Base-by-base conservation (phyloP, 1,140 invertebrate genomes). In the Branchinecta lindahli region DNA sequence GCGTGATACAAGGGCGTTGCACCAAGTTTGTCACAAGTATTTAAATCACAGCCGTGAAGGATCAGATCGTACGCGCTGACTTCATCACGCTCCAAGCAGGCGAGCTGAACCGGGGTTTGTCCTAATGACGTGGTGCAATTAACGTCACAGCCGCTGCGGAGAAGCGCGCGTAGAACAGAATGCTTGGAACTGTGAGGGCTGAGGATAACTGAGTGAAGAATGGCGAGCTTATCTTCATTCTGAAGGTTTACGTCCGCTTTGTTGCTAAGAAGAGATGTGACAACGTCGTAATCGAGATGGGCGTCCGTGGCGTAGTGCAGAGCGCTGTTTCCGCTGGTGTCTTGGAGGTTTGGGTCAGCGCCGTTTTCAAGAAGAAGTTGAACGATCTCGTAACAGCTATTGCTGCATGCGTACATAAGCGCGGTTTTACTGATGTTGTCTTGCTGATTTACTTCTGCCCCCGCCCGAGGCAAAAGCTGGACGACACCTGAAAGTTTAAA, bases 41-140 rank as follows among this genome's bases (percentile, higher is more conserved):
- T 45, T 3, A 68, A 33, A 47, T 46, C 44, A n/a, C 68, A 68
- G 33, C 68, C 45, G 9, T n/a, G 66, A 46, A 65, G 68, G 8
- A 72, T 45, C n/a, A 72, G 68, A 44, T 47, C 8, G 33, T 61
- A 66, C 15, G 71, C 71, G 33, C 52, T 66, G 7, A 44, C 21
- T 47, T 67, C 68, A 44, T 72, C 71, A 46, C 66, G 44, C 15
- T 67, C 71, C 46, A 71, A 44, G 20, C 68, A 68, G 44, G 61
- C 68, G 10, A 68, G 68, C n/a, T 72, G 71, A n/a, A 72, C 33
- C 12, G 71, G 68, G 47, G 71, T 72, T 8, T 72, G 71, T 44
- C 71, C 71, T n/a, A 69, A 46, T 46, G 33, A 45, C n/a, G 68
- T 69, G 8, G 47, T 15, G 68, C 44, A 46, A 46, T 69, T 47